Base-by-base conservation (phyloP, 2,113 vertebrate species). In the Madoqua kirkii region DNA sequence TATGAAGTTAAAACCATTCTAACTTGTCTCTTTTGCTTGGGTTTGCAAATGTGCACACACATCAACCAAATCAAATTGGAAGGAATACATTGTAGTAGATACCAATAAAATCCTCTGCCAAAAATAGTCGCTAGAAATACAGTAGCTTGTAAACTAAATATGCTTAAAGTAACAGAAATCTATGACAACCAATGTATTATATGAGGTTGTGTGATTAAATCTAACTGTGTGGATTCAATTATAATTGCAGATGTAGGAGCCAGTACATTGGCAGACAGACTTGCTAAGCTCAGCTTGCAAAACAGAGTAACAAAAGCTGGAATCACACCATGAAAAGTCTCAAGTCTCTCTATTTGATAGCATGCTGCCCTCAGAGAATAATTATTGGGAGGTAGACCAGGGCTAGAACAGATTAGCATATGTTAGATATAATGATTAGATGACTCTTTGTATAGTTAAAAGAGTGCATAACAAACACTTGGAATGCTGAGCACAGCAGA, bases 221-320 rank as follows among this genome's bases (percentile, higher is more conserved):
- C 97, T 97, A 96, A 96, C 91, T 97, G 98, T 98, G 95, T 98
- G 97, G 98, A 98, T 98, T 98, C 96, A 98, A 98, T 98, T 98
- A 98, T 97, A 98, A 98, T 97, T 98, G 96, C 98, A 99, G 97
- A 98, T 98, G 98, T 97, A 98, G 96, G 97, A 98, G 89, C 67
- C 95, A 95, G 96, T 96, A n/a, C 54, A 23, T 94, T 98, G 97
- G 98, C 95, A 97, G 98, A 95, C 3, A 13, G 95, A 98, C 40
- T 97, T 98, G 97, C 95, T 98, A 98, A 98, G 64, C 74, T 85
- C 62, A 96, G 50, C 95, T 98, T 98, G 89, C 95, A 97, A 96
- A 98, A 96, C 79, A 93, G 90, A 19, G 19, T 92, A 97, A 96
- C 78, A 97, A 98, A 97, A 78, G 23, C 71, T 91, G 89, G 87